Base-by-base conservation (phyloP, 1,140 invertebrate genomes). In the Cryptotermes secundus region DNA sequence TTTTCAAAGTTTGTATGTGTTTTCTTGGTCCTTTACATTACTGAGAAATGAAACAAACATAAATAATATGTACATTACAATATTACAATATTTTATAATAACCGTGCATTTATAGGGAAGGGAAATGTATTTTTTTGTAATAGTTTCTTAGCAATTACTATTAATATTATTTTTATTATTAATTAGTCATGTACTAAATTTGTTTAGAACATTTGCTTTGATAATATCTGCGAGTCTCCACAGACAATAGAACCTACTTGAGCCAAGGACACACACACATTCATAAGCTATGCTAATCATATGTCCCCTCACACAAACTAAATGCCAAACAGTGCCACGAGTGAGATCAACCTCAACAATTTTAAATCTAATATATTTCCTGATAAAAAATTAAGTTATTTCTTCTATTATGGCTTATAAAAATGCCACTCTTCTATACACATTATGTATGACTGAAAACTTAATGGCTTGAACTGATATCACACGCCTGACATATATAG, bases 201-300 rank as follows among this genome's bases (percentile, higher is more conserved):
- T 65, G 26, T 65, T 65, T 65, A 65, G 59, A 65, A 65, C 59
- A 65, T 65, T 65, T 65, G 59, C 59, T 65, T 65, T 65, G 59
- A 65, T 65, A 65, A 65, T 65, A 65, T 65, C 59, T 65, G 59
- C 59, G 59, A 65, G 59, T 65, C n/a, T 31, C 59, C 59, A 65
- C 59, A 65, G 59, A 65, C 59, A 65, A 65, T n/a, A 65, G 59
- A 65, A n/a, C n/a, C 59, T 65, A 65, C 22, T 65, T 65, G 59
- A 65, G 59, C 59, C n/a, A 26, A 65, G 59, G 22, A 65, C 12
- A 31, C 59, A n/a, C 26, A 65, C 59, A 12, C 6, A n/a, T 4
- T 59, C n/a, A n/a, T 14, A 49, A 49, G 45, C 59, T 65, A 65
- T 4, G n/a, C 59, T n/a, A 65, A n/a, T 65, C 24, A 65, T n/a